These are phyloP conservation scores for Tanypteryx hageni DNA, from an alignment of 2,888 invertebrate genomes.

Conservation along the genomic window DNA sequence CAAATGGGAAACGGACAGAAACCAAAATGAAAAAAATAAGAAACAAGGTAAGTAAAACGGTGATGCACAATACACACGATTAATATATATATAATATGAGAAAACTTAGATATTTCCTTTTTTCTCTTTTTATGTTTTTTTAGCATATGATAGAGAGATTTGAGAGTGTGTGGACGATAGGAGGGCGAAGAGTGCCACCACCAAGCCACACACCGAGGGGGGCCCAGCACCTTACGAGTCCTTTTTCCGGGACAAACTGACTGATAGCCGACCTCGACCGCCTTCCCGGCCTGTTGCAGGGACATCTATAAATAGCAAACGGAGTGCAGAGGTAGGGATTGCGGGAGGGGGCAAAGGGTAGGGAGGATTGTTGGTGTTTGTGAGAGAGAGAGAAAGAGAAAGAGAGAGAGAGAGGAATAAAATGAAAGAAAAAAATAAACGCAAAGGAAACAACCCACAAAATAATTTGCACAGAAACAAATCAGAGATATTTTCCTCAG, in stretches of 20 bases:
- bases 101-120: constrained; percentile 40
- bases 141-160: constrained; percentile 36
- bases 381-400: constrained; percentile 71
- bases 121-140: constrained; percentile 21
- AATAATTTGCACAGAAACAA: constrained; percentile 64
- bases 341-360: background rate
- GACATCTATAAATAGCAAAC: constrained; percentile 60
- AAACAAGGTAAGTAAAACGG: constrained; percentile 55
- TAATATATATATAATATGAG: constrained; percentile 45
- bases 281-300: constrained; percentile 62
- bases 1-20: constrained; percentile 41
- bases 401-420: constrained; percentile 69
- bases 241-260: constrained; percentile 60
- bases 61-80: constrained; percentile 63
- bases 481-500: background rate
- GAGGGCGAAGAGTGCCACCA: constrained; percentile 37
- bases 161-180: constrained; percentile 42
- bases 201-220: constrained; percentile 58
- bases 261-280: constrained; percentile 60
- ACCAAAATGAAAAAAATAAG: background rate
- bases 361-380: background rate
- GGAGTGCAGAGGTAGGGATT: constrained; percentile 26
- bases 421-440: constrained; percentile 66
- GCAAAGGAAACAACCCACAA: constrained; percentile 62
- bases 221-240: constrained; percentile 59